Conservation (phyloP, 2,888 invertebrate species). For the Trypoxylon attenuatum region DNA sequence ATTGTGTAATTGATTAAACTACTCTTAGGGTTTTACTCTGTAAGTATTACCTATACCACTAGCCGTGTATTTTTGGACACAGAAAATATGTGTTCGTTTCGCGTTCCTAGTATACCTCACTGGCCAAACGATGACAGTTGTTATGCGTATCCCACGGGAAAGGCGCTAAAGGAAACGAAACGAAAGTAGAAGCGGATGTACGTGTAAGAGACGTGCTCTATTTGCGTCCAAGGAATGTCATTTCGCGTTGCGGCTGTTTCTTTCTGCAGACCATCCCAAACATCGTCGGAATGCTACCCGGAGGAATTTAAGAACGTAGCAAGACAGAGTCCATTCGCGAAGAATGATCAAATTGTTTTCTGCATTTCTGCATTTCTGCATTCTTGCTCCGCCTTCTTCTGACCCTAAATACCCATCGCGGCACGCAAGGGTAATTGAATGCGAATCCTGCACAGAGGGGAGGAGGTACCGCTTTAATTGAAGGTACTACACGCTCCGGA, state of each 20-base stretch:
- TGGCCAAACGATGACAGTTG: no score
- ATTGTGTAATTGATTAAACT: no score
- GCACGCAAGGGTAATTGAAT: not conserved
- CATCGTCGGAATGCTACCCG: constrained; percentile 27
- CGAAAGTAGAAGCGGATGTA: constrained; percentile 34
- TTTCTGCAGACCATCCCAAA: constrained; percentile 28
- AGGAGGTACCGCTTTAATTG: not conserved
- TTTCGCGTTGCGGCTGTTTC: constrained; percentile 42
- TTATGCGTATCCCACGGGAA: constrained; percentile 48
- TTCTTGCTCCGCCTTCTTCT: no score
- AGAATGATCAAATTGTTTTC: constrained; percentile 26
- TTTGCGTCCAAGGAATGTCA: constrained; percentile 57
- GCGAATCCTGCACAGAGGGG: constrained; percentile 1
- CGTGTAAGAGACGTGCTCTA: constrained; percentile 55
- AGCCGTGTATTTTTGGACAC: no score
- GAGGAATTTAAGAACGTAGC: constrained; percentile 27
- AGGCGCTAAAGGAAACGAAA: constrained; percentile 28
- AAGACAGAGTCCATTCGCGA: constrained; percentile 28
- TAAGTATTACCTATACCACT: no score
- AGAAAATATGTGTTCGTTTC: no score
- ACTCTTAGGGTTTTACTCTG: no score
- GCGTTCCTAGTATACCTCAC: no score
- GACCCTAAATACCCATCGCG: no score
- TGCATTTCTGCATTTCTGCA: no score
- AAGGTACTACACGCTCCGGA: not conserved